Base-by-base conservation (phyloP, 2,888 invertebrate genomes). In the Andrena bucephala region DNA sequence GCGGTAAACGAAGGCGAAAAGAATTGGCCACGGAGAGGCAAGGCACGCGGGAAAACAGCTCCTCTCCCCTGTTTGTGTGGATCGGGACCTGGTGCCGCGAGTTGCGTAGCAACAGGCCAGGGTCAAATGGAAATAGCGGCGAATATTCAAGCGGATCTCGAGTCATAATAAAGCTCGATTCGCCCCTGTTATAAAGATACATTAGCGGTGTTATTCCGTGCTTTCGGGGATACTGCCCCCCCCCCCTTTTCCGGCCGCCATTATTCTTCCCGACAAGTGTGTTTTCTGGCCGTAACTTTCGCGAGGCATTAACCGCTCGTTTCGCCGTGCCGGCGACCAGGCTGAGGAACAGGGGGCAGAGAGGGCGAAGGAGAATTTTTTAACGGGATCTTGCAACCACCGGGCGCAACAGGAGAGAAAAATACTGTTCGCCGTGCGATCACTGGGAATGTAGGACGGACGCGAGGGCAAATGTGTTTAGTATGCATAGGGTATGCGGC, bases 101-200 rank as follows among this genome's bases (percentile, higher is more conserved):
- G 82, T 81, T 68, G 82, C 82, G 75, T 81, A 82, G 82, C 75
- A 82, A 82, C 82, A 81, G 82, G 67, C 82, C 83, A 60, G 68
- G 65, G 71, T 77, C 83, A 71, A 77, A 70, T 66, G 77, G 83
- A 72, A 82, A 83, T 69, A 70, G 31, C 78, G 57, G 31, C 65
- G 80, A 80, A 87, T 87, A 86, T 85, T 71, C 73, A 71, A 80
- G 83, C 78, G 80, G 84, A 88, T 87, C 80, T 80, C 76, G 70
- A 76, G 71, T 83, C 81, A 83, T 87, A 87, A 89, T 89, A 87
- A 85, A 87, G 84, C 82, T 84, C 85, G 85, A 88, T 87, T 87
- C 81, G 69, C 71, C 76, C 60, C 77, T 69, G 74, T 87, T 88
- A 88, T 87, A 88, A 89, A 84, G 88, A 87, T 80, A 83, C 87